Evolutionary conservation across 2,888 invertebrate species (phyloP).

Genomic region (Sesia apiformis): DNA sequence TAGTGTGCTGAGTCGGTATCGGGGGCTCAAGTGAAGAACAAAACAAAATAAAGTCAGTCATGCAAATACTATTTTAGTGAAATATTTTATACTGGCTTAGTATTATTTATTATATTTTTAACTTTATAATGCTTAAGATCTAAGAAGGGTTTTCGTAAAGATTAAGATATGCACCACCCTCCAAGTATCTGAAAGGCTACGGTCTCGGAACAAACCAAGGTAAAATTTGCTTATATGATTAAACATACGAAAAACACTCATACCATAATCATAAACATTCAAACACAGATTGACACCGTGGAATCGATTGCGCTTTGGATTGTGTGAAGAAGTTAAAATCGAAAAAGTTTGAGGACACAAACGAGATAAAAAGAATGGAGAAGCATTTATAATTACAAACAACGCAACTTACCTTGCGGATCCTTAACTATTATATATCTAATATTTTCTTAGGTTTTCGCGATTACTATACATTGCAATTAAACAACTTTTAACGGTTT

Average conservation of each 20-base stretch:
- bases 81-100: constrained; percentile 27
- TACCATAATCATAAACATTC: constrained; percentile 24
- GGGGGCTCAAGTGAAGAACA: constrained; percentile 66
- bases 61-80: constrained; percentile 52
- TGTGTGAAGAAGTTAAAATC: constrained; percentile 17
- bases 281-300: constrained; percentile 40
- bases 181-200: constrained; percentile 57
- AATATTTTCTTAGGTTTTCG: too few relatives aligned
- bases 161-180: constrained; percentile 43
- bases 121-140: constrained; percentile 19
- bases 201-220: constrained; percentile 2
- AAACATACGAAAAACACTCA: constrained; percentile 18
- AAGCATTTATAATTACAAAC: constrained; percentile 10
- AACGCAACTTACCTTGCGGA: constrained; percentile 49
- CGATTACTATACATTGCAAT: too few relatives aligned
- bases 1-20: constrained; percentile 66
- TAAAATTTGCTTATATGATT: constrained; percentile 5
- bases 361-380: constrained; percentile 5
- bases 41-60: constrained; percentile 53
- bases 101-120: constrained; percentile 4
- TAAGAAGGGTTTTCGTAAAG: constrained; percentile 17
- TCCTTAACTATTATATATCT: constrained; percentile 20
- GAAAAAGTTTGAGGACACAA: constrained; percentile 7
- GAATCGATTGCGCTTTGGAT: constrained; percentile 58
- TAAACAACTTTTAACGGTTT: too few relatives aligned